Evolutionary conservation across 23 tunicate species (phyloP).

Genomic region (Styela plicata): DNA sequence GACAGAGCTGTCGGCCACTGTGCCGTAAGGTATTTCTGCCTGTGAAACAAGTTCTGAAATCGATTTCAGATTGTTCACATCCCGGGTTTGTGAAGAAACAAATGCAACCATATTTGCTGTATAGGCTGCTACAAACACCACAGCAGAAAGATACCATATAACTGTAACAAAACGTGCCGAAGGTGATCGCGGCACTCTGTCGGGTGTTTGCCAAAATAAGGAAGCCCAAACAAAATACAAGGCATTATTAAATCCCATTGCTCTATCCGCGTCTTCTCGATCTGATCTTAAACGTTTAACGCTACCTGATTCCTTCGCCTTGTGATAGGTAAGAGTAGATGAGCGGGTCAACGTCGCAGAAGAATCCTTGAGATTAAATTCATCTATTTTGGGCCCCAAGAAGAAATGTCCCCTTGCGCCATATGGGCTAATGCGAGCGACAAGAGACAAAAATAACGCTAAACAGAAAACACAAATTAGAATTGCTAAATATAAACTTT

Average conservation of each 20-base stretch:
- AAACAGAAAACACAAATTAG: constrained; percentile 43
- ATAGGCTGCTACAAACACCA: constrained; percentile 76
- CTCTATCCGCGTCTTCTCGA: constrained; percentile 62
- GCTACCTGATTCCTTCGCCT: neutral
- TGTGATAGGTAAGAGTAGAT: neutral
- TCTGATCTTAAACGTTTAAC: constrained; percentile 40
- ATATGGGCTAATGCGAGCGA: constrained; percentile 76
- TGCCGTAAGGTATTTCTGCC: constrained; percentile 55
- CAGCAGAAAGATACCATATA: constrained; percentile 83
- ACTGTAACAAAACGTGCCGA: constrained; percentile 71
- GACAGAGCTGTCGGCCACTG: constrained; percentile 78
- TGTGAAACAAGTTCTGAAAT: constrained; percentile 56
- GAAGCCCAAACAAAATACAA: constrained; percentile 94
- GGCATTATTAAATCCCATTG: constrained; percentile 73
- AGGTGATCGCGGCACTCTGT: constrained; percentile 79
- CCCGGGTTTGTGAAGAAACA: constrained; percentile 20
- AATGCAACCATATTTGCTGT: constrained; percentile 88
- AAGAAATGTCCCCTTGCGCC: constrained; percentile 84
- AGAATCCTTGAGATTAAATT: neutral
- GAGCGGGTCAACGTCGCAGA: neutral
- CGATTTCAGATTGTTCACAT: constrained; percentile 21
- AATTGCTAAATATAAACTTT: constrained; percentile 52
- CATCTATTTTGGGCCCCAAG: constrained; percentile 44
- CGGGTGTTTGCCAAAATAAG: constrained; percentile 95
- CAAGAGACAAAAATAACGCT: constrained; percentile 45